Conservation (phyloP, 2,888 invertebrate genomes). For the Spodoptera picta region DNA sequence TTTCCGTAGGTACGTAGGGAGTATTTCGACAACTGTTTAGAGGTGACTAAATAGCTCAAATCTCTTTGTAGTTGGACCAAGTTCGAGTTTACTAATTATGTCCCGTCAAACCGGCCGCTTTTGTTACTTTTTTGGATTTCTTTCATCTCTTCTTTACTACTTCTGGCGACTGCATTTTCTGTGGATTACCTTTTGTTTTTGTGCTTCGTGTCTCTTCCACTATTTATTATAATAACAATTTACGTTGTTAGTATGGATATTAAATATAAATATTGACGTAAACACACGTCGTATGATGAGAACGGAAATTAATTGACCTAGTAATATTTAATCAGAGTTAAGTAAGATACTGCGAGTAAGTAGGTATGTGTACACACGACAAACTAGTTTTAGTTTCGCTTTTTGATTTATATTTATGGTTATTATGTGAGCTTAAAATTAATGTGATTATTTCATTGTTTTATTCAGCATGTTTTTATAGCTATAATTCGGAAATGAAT, state of each 20-base stretch:
- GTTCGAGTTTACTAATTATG: conserved; percentile 51
- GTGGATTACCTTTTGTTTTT: conserved; percentile 12
- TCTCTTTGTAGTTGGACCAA: conserved; percentile 57
- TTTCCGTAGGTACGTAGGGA: conserved; percentile 51
- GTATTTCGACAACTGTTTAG: conserved; percentile 46
- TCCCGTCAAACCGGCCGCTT: conserved; percentile 21
- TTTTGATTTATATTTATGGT: conserved; percentile 50
- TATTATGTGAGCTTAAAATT: conserved; percentile 23
- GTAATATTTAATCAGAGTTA: conserved; percentile 70
- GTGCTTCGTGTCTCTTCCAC: neutral
- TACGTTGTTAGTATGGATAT: conserved; percentile 11
- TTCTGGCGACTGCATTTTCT: neutral
- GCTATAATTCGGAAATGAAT: neutral
- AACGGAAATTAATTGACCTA: conserved; percentile 76
- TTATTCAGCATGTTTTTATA: too few species aligned
- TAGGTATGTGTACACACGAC: conserved; percentile 50
- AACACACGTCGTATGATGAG: conserved; percentile 61
- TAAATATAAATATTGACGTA: conserved; percentile 22
- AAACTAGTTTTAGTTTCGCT: conserved; percentile 65
- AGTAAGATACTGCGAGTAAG: conserved; percentile 39
- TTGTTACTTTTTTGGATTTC: conserved; percentile 20
- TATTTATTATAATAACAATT: neutral
- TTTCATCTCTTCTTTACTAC: conserved; percentile 33
- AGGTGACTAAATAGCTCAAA: conserved; percentile 62
- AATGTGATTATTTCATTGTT: conserved; percentile 17